Conservation (phyloP, 2,888 invertebrate species). For the Mesochorus sp. region DNA sequence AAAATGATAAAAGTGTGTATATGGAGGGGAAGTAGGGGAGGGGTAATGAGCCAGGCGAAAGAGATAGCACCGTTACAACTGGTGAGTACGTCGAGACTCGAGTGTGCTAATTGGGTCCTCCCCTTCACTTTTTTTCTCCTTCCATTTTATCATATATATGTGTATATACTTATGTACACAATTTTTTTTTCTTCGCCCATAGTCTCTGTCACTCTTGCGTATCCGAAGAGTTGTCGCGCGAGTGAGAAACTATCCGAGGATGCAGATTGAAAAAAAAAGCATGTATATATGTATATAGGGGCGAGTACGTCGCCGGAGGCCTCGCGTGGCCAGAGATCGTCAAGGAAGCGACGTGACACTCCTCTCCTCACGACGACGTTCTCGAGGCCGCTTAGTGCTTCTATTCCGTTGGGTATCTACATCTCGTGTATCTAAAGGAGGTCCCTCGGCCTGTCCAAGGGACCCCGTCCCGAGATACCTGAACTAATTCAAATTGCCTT, state of each 20-base stretch:
- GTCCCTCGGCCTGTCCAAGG: slow-evolving; percentile 23
- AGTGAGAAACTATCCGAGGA: slow-evolving; percentile 26
- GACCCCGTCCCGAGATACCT: slow-evolving; percentile 15
- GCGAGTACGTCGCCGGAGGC: slow-evolving; percentile 9
- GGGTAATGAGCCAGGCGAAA: slow-evolving; percentile 44
- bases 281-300: background rate
- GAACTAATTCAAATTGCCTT: slow-evolving; percentile 35
- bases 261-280: slow-evolving; percentile 12
- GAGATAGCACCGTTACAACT: slow-evolving; percentile 27
- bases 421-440: slow-evolving; percentile 17
- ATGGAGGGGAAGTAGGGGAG: background rate
- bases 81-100: slow-evolving; percentile 22
- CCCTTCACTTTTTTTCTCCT: background rate
- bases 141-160: background rate
- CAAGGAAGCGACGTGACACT: slow-evolving; percentile 47
- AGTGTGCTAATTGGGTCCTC: slow-evolving; percentile 48
- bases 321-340: slow-evolving; percentile 49
- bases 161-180: background rate
- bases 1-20: background rate
- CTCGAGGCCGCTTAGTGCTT: slow-evolving; percentile 15
- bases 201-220: background rate
- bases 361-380: background rate
- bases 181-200: background rate
- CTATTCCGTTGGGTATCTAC: slow-evolving; percentile 18
- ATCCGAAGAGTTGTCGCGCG: slow-evolving; percentile 23